Evolutionary conservation across 2,888 invertebrate genomes (phyloP).

Genomic region (Chrysomela aeneicollis): DNA sequence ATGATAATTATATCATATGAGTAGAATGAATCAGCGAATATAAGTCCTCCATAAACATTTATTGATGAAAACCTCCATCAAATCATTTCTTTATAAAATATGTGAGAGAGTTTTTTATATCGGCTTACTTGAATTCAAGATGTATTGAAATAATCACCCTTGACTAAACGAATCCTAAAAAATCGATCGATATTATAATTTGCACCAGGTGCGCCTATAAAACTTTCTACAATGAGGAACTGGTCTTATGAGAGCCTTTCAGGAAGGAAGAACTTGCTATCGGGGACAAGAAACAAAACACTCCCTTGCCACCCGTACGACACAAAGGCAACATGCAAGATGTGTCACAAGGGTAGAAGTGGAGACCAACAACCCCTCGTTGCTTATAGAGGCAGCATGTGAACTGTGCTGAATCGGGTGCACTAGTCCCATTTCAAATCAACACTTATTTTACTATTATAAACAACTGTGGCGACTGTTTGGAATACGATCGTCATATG

Average conservation of each 20-base stretch:
- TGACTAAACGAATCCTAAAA: neutral
- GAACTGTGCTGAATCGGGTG: neutral
- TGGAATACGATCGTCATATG: too few relatives aligned
- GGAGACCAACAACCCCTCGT: neutral
- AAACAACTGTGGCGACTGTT: too few relatives aligned
- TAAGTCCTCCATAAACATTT: too few relatives aligned
- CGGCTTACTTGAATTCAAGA: too few relatives aligned
- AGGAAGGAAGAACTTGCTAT: slow-evolving; percentile 43
- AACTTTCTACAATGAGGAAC: slow-evolving; percentile 28
- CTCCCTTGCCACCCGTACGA: slow-evolving; percentile 46
- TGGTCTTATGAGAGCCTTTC: slow-evolving; percentile 41
- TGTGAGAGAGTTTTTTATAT: too few relatives aligned
- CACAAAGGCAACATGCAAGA: slow-evolving; percentile 46
- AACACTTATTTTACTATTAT: neutral
- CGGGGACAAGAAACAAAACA: slow-evolving; percentile 44
- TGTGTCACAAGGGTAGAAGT: slow-evolving; percentile 28
- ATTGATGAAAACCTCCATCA: too few relatives aligned
- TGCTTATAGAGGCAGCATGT: neutral
- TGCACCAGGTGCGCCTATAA: slow-evolving; percentile 22
- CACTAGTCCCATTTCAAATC: neutral
- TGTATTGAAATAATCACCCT: neutral
- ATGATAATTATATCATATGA: too few relatives aligned
- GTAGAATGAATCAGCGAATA: too few relatives aligned
- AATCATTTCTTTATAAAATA: too few relatives aligned
- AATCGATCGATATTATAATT: slow-evolving; percentile 2